Evolutionary conservation across 1,140 invertebrate genomes (phyloP), one percentile per base, ranked within the genome.

Genomic region (Lepidurus apus): DNA sequence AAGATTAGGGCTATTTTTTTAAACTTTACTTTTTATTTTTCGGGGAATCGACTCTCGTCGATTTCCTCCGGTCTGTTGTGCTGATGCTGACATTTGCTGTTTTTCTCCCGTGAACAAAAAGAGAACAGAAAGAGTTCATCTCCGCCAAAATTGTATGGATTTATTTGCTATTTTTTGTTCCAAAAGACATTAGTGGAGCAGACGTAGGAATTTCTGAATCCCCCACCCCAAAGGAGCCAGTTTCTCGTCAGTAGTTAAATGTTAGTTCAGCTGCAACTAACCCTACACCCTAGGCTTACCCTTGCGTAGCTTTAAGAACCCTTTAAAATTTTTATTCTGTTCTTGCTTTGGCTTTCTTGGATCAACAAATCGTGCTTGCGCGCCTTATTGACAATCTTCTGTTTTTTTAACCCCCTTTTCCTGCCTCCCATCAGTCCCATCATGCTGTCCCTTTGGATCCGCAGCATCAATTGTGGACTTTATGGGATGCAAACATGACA

Each of bases 401-500:
- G 7, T 65, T 9, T 17, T 65, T n/a, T 47, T n/a, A n/a, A 10
- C 17, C 17, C 10, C 13, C 13, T 13, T 65, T 65, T n/a, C 7
- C 13, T n/a, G 53, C 53, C 6, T 17, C 45, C 53, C 53, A 34
- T 34, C n/a, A 17, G 17, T 21, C 7, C 47, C 21, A 8, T 65
- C 11, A 6, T 65, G 21, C 47, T n/a, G 13, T 65, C 21, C 21
- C 21, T 13, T 13, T 17, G 53, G 53, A 17, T n/a, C 21, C 13
- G 53, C 17, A 65, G 53, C 17, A 17, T 65, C 6, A n/a, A 65
- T 65, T 65, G 53, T 65, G 10, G 53, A 65, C 53, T 65, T 65
- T 65, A 65, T 21, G 53, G 53, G 53, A 65, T 21, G 53, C 53
- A 65, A 65, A 65, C 53, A 65, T 65, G 53, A 65, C 53, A 65